Evolutionary conservation across 2,797 vertebrate genomes (phyloP).

Genomic region (Thunnus albacares): DNA sequence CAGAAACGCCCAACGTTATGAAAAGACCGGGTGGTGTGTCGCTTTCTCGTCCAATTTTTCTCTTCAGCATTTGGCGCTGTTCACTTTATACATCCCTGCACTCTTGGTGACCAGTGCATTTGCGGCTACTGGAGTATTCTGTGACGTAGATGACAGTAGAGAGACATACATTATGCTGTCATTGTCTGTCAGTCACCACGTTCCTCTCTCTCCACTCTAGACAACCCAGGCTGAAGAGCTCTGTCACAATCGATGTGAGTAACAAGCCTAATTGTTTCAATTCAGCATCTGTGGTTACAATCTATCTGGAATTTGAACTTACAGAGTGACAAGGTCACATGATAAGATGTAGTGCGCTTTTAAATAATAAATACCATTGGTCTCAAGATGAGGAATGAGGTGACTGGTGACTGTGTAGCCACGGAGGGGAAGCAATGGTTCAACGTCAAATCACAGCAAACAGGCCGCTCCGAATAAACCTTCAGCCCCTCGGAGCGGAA

Average conservation of each 20-base stretch:
- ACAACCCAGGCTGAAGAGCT: conserved; percentile 43
- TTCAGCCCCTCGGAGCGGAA: conserved; percentile 49
- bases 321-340: conserved; percentile 71
- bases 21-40: conserved; percentile 37
- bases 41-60: conserved; percentile 61
- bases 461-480: conserved; percentile 58
- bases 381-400: conserved; percentile 75
- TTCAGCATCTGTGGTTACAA: conserved; percentile 72
- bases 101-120: conserved; percentile 60
- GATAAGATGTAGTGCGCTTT: conserved; percentile 75
- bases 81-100: conserved; percentile 41
- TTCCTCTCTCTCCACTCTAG: conserved; percentile 38
- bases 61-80: conserved; percentile 53
- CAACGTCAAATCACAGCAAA: conserved; percentile 65
- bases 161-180: conserved; percentile 52
- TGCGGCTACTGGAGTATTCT: conserved; percentile 52
- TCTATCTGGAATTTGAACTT: conserved; percentile 81
- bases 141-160: conserved; percentile 49
- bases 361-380: conserved; percentile 76
- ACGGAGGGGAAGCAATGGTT: conserved; percentile 65
- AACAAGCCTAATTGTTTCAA: conserved; percentile 71
- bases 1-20: conserved; percentile 72
- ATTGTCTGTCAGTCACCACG: conserved; percentile 54
- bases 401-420: conserved; percentile 57
- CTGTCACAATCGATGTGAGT: conserved; percentile 48